These are phyloP conservation scores for Rana temporaria DNA, from an alignment of 2,113 vertebrate species.

Conservation along the genomic window DNA sequence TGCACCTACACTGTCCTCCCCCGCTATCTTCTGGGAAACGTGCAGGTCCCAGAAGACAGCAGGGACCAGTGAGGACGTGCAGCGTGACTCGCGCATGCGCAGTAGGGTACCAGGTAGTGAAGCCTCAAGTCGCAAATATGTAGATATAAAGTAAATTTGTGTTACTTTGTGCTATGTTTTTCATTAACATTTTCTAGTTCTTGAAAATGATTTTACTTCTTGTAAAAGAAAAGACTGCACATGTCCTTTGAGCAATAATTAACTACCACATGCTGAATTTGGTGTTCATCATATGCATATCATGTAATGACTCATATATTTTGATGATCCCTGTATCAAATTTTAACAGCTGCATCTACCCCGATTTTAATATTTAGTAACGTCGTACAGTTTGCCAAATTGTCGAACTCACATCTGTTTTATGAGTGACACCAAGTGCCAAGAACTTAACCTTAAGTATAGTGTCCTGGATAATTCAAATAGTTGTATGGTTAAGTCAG, in stretches of 20 bases:
- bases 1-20: too few species aligned
- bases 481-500: neutral
- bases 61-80: too few species aligned
- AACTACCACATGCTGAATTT: neutral
- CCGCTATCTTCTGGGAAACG: too few species aligned
- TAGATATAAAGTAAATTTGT: too few species aligned
- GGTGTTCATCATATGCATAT: neutral
- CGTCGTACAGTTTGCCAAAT: conserved; percentile 3
- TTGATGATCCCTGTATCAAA: conserved; percentile 18
- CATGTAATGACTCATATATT: conserved; percentile 20
- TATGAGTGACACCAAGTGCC: neutral
- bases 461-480: neutral
- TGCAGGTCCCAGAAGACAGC: too few species aligned
- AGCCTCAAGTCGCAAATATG: too few species aligned
- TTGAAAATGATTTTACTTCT: too few species aligned
- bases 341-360: conserved; percentile 19
- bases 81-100: too few species aligned
- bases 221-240: neutral
- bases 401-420: neutral
- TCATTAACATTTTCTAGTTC: too few species aligned
- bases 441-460: conserved; percentile 14
- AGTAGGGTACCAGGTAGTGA: too few species aligned
- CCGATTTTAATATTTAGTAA: conserved; percentile 26
- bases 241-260: neutral
- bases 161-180: too few species aligned